Conservation (phyloP, 2,888 invertebrate species). For the Halocaridina rubra region DNA sequence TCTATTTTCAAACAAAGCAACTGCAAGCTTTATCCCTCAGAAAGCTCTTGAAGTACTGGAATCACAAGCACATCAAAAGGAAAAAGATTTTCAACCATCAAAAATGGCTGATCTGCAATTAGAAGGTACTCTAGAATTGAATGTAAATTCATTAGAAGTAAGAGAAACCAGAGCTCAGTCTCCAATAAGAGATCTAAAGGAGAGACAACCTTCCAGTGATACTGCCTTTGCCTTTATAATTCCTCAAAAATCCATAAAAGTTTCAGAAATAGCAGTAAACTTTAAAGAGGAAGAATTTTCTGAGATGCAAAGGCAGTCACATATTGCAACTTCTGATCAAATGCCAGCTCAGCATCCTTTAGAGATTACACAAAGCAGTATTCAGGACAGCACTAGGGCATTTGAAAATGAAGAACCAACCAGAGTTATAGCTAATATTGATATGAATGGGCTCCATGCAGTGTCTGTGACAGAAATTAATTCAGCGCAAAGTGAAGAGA, state of each 20-base stretch:
- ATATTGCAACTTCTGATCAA: conserved; percentile 32
- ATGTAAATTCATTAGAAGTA: conserved; percentile 44
- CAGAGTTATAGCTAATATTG: conserved; percentile 32
- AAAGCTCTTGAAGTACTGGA: conserved; percentile 52
- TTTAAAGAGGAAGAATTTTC: conserved; percentile 54
- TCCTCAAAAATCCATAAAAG: conserved; percentile 47
- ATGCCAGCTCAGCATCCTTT: conserved; percentile 35
- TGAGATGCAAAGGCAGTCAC: conserved; percentile 32
- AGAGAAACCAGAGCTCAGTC: conserved; percentile 50
- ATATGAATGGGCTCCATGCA: conserved; percentile 42
- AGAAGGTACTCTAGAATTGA: conserved; percentile 39
- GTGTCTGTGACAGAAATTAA: conserved; percentile 33
- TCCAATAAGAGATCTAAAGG: conserved; percentile 45
- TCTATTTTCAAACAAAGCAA: conserved; percentile 35
- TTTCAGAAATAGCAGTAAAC: conserved; percentile 55
- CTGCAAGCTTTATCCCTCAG: conserved; percentile 37
- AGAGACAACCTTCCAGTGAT: conserved; percentile 23
- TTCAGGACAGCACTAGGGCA: conserved; percentile 43
- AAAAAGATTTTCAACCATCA: conserved; percentile 40
- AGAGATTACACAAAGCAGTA: conserved; percentile 27
- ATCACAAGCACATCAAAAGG: conserved; percentile 48
- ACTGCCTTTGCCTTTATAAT: conserved; percentile 48
- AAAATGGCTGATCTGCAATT: conserved; percentile 34
- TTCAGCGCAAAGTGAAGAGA: conserved; percentile 26
- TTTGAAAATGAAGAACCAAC: conserved; percentile 12